phyloP scores from a whole-genome alignment of 2,797 vertebrate species.

The Pelobates cultripes region DNA sequence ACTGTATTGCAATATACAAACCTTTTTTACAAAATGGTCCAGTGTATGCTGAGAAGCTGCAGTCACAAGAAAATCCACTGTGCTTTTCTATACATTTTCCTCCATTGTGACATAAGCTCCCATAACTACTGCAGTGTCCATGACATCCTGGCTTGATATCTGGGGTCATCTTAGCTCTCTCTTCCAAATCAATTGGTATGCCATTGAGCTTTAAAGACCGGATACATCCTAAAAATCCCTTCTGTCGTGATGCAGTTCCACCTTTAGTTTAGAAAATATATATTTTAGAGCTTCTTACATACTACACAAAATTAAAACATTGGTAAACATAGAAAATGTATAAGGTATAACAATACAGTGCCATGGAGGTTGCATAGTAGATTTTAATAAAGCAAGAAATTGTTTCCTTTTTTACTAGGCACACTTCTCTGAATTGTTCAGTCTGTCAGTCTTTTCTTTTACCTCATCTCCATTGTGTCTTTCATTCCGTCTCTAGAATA shows the following conservation, averaged over 20 bases:
- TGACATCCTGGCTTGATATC: slow-evolving; percentile 88
- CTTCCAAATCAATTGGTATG: slow-evolving; percentile 83
- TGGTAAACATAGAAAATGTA: no score
- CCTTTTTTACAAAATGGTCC: slow-evolving; percentile 89
- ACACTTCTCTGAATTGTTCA: no score
- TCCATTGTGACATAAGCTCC: slow-evolving; percentile 82
- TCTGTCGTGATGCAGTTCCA: slow-evolving; percentile 91
- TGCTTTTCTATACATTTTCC: slow-evolving; percentile 83
- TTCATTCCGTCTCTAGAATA: no score
- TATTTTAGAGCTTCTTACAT: no score
- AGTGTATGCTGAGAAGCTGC: slow-evolving; percentile 77
- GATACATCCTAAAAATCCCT: slow-evolving; percentile 90
- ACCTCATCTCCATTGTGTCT: no score
- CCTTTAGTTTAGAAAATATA: slow-evolving; percentile 70
- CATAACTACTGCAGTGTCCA: slow-evolving; percentile 91
- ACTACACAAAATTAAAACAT: no score
- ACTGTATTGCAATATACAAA: slow-evolving; percentile 55
- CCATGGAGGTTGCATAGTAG: no score
- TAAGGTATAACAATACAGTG: no score
- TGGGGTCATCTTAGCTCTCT: slow-evolving; percentile 86
- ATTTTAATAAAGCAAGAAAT: no score
- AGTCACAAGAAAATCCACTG: slow-evolving; percentile 87
- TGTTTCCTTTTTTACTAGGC: no score
- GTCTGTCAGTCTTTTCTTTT: no score
- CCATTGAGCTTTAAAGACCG: slow-evolving; percentile 89